These are phyloP conservation scores for Sebastes oblongus DNA, from an alignment of 2,797 vertebrate species.

Conservation along the genomic window DNA sequence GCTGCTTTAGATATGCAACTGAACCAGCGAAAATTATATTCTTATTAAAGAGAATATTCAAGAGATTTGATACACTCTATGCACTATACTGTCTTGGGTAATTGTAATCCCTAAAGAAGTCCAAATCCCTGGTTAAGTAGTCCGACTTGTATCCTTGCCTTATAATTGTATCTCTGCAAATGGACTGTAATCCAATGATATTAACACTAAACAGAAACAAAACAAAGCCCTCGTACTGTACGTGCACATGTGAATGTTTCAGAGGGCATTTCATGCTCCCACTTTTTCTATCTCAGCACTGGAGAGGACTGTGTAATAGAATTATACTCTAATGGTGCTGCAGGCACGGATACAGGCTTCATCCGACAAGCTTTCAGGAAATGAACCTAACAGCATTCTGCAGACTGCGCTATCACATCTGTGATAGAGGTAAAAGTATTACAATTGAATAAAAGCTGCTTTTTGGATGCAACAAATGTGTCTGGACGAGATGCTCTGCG, in stretches of 20 bases:
- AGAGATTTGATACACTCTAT: neutral
- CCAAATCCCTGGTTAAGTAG: neutral
- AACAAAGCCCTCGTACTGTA: constrained; percentile 12
- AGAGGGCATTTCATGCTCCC: constrained; percentile 42
- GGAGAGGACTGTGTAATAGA: constrained; percentile 58
- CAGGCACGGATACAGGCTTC: constrained; percentile 53
- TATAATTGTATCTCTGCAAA: constrained; percentile 31
- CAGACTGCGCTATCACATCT: constrained; percentile 39
- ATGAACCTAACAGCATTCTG: constrained; percentile 63
- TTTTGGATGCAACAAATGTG: constrained; percentile 48
- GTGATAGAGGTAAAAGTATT: constrained; percentile 59
- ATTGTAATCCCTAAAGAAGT: neutral
- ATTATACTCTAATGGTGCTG: constrained; percentile 64
- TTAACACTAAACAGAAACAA: constrained; percentile 14
- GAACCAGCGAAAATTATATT: constrained; percentile 1
- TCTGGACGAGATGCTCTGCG: constrained; percentile 20
- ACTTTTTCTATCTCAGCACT: constrained; percentile 35
- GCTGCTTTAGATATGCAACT: constrained; percentile 13
- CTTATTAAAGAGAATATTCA: constrained; percentile 13
- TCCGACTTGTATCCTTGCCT: constrained; percentile 6
- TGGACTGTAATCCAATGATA: constrained; percentile 35
- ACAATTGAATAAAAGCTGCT: constrained; percentile 58
- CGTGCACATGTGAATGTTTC: constrained; percentile 52
- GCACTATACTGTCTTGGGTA: neutral
- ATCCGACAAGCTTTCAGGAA: constrained; percentile 62